Base-by-base conservation (phyloP, 2,113 vertebrate genomes). In the Calidris pygmaea region DNA sequence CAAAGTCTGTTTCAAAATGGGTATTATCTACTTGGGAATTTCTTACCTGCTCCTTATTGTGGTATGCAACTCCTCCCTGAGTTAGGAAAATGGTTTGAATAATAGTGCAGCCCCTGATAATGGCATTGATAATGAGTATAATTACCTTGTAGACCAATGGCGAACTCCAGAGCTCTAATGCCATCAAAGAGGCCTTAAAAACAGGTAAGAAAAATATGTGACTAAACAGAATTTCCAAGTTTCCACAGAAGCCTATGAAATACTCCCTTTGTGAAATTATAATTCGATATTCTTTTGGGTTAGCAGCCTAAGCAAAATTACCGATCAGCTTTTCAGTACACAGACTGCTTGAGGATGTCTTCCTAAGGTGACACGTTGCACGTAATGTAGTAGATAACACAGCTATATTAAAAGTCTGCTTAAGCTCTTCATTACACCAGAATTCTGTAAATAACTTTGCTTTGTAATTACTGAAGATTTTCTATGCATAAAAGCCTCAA, bases 341-440 rank as follows among this genome's bases (percentile, higher is more conserved):
- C 83, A 39, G 39, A 68, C 52, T 97, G 76, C 72, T 85, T 35
- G 66, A 90, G 94, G 96, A 95, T 84, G 62, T 95, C 86, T 96
- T 96, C 43, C 75, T 94, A 85, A 87, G 88, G 91, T 41, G 74
- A 79, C 85, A 92, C 50, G 39, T 26, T 89, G 77, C 89, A 79
- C 35, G 24, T 74, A 75, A 53, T 63, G 72, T 2, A 87, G 76
- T 87, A 96, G 96, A 92, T 95, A 97, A 92, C 88, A 82, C 53
- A 63, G 85, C 83, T 97, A 68, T 91, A 89, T 91, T 97, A 97
- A 95, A 96, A 95, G 75, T 96, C 91, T 91, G 79, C 93, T 97
- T 95, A 96, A 75, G 77, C 65, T 85, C 88, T 93, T 95, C 68
- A 87, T 96, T 96, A 94, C 84, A 73, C 82, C 86, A 94, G 89